Conservation (phyloP, 2,113 vertebrate species). For the Daphoenositta chrysoptera region DNA sequence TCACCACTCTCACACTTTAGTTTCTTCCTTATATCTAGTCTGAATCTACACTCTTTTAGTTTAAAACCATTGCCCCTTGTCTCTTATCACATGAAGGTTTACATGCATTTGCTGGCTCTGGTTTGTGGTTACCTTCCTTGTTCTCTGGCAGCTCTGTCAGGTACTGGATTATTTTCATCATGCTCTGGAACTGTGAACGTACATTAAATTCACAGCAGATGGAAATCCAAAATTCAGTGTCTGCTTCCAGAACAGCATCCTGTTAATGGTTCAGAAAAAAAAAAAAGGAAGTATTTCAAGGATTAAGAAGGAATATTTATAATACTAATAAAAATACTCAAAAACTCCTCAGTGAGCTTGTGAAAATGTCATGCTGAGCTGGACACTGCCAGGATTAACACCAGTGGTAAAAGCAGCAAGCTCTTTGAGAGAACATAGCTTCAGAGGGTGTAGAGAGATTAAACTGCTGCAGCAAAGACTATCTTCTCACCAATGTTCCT, state of each 20-base stretch:
- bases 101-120: not conserved
- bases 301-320: not conserved
- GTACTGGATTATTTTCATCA: conserved; percentile 85
- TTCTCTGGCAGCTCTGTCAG: conserved; percentile 86
- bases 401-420: not conserved
- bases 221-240: conserved; percentile 91
- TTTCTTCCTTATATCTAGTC: not conserved
- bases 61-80: not conserved
- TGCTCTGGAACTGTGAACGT: conserved; percentile 76
- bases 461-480: not conserved
- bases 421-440: not conserved
- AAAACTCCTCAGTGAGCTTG: not conserved
- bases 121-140: conserved; percentile 79
- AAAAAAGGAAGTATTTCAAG: not conserved
- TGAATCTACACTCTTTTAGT: not conserved
- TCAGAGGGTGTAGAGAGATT: not conserved
- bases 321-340: not conserved
- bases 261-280: conserved; percentile 38
- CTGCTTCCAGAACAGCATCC: conserved; percentile 85
- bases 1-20: not conserved
- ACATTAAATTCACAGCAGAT: conserved; percentile 85
- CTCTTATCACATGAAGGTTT: not conserved
- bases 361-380: not conserved
- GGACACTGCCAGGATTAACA: not conserved
- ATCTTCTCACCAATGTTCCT: not conserved